Percentiles rank a stretch among this genome's conserved stretches.
These are phyloP conservation scores for Globicephala melas DNA, from an alignment of 2,113 vertebrate genomes.

Conservation along the genomic window DNA sequence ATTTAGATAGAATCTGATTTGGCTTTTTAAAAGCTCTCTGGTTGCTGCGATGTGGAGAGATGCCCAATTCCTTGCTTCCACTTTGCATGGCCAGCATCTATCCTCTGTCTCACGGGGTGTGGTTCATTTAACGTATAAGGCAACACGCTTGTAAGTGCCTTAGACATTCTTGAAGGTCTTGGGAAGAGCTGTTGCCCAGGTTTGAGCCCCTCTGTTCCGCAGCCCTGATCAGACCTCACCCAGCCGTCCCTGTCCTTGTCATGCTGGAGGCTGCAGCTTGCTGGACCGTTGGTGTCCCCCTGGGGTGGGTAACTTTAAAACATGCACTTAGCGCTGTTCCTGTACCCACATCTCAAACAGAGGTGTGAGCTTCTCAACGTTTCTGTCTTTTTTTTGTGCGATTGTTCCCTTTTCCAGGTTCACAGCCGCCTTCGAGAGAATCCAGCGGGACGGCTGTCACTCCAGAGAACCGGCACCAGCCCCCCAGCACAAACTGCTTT, in stretches of 20 bases:
- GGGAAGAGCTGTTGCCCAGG: neutral
- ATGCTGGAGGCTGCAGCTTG: neutral
- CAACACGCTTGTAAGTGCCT: neutral
- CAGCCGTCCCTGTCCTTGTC: neutral
- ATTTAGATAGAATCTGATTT: neutral
- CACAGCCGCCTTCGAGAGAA: slow-evolving; percentile 77
- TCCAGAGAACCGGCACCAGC: slow-evolving; percentile 72
- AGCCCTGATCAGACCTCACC: neutral
- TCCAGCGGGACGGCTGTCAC: neutral
- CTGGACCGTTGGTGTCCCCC: no score
- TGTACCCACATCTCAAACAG: neutral
- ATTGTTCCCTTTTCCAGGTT: slow-evolving; percentile 67
- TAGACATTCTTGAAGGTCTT: neutral
- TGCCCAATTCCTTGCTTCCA: neutral
- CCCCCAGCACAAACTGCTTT: slow-evolving; percentile 81
- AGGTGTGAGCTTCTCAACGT: neutral
- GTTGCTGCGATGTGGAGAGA: neutral
- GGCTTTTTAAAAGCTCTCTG: neutral
- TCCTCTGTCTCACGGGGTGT: neutral
- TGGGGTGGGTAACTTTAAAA: neutral
- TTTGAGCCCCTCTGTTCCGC: neutral
- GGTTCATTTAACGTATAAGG: neutral
- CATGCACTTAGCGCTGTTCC: neutral
- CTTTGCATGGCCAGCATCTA: neutral
- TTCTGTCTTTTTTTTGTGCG: neutral